phyloP scores from a whole-genome alignment of 2,888 invertebrate genomes.

The Belgica antarctica region DNA sequence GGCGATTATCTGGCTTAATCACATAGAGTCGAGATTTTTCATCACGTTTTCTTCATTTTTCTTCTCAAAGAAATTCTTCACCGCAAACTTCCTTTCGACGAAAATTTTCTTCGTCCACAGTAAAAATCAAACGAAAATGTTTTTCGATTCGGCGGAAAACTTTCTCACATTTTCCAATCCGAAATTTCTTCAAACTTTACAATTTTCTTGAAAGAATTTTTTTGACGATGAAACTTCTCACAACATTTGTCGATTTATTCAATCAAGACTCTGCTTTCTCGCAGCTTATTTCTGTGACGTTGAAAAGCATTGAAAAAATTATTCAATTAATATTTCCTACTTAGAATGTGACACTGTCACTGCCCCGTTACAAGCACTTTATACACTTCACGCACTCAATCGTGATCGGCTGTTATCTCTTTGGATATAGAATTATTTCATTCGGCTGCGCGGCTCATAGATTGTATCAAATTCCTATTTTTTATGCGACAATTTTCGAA shows the following conservation, averaged over 20 bases:
- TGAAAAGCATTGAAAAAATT: conserved; percentile 33
- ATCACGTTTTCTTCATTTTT: conserved; percentile 6
- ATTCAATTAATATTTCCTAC: conserved; percentile 44
- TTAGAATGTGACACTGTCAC: conserved; percentile 20
- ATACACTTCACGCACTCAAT: background rate
- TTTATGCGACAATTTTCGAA: background rate
- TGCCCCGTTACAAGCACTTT: background rate
- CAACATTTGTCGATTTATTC: conserved; percentile 11
- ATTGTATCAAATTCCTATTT: too few relatives aligned
- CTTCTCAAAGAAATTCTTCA: too few relatives aligned
- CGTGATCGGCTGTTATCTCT: conserved; percentile 12
- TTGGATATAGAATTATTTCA: conserved; percentile 14
- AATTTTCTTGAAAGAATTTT: conserved; percentile 6
- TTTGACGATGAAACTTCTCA: background rate
- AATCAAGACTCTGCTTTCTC: background rate
- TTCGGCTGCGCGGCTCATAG: background rate
- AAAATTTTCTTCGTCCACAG: background rate
- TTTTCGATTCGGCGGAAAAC: background rate
- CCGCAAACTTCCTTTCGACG: conserved; percentile 13
- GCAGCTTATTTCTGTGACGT: background rate
- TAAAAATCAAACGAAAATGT: conserved; percentile 13
- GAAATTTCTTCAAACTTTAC: conserved; percentile 6
- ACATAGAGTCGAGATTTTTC: conserved; percentile 19
- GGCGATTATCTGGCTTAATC: conserved; percentile 3
- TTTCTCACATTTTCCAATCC: background rate